Evolutionary conservation across 1,140 invertebrate genomes (phyloP), one percentile per base, ranked within the genome.

Genomic region (Diploscapter pachys): DNA sequence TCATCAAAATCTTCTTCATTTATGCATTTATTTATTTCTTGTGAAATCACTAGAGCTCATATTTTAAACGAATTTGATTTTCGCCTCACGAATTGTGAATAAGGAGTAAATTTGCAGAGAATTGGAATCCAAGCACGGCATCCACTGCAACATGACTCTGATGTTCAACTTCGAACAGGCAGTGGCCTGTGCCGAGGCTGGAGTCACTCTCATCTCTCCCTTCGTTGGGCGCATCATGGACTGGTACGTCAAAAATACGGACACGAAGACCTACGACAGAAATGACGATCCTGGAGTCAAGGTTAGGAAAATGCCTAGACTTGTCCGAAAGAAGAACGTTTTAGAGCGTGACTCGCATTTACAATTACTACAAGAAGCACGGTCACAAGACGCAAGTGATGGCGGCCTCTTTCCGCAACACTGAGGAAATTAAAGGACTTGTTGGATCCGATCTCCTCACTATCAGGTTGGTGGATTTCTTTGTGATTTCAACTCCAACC

Each of bases 301-400:
- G 72, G 76, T 77, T 51, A 78, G 63, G 49, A 31, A 31, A 31
- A 31, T 31, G 31, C 31, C 31, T 31, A 31, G 31, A 31, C 1
- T 31, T 31, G 31, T 31, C 31, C 31, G 31, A 31, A 31, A 31
- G 31, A 31, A 31, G 31, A 31, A 31, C 31, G 31, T 94, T 98
- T 0, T 81, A 92, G 73, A 97, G 94, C 63, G 96, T 99, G 0
- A 95, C 92, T 0, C 91, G 92, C 81, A 97, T 99, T 75, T 99
- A 95, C 88, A 98, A 98, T 86, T 99, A 99, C 86, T 99, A 98
- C 88, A 99, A 99, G 86, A 98, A 98, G 85, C 95, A 92, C 87
- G 93, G 90, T 5, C 95, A 98, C 87, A 94, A 95, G 86, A 99
- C 96, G 0, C 92, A 94, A 72, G 95, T 99, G 0, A 99, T 99